phyloP scores from a whole-genome alignment of 2,797 vertebrate species.

The Periophthalmus magnuspinnatus region DNA sequence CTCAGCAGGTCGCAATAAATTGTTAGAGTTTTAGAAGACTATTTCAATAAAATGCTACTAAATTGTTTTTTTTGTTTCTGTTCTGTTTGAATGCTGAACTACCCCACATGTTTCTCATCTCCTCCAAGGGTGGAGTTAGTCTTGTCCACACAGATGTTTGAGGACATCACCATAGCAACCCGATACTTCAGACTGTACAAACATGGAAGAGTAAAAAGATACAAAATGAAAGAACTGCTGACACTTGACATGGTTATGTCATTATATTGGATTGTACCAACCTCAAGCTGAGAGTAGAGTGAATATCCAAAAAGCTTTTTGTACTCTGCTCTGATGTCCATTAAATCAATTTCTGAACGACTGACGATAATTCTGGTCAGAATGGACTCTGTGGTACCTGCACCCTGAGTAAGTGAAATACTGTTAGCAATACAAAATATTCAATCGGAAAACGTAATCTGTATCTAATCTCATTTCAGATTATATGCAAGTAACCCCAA shows the following conservation, averaged over 20 bases:
- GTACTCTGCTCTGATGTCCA: constrained; percentile 86
- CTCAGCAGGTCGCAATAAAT: constrained; percentile 8
- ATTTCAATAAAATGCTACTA: not conserved
- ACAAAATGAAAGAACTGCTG: not conserved
- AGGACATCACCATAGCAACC: constrained; percentile 60
- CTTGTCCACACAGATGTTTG: constrained; percentile 72
- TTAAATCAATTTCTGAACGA: constrained; percentile 85
- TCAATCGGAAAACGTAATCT: too few species aligned
- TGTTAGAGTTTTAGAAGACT: not conserved
- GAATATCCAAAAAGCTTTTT: constrained; percentile 83
- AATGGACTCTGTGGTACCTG: constrained; percentile 82
- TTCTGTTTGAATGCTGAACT: constrained; percentile 2
- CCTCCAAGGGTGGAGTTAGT: constrained; percentile 36
- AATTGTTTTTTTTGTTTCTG: constrained; percentile 8
- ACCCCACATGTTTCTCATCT: constrained; percentile 27
- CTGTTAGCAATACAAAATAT: not conserved
- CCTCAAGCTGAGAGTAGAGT: constrained; percentile 79
- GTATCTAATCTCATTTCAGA: too few species aligned
- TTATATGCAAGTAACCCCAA: too few species aligned
- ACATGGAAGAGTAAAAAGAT: not conserved
- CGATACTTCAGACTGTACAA: constrained; percentile 72
- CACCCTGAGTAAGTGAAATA: constrained; percentile 70
- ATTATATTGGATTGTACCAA: constrained; percentile 43
- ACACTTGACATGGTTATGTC: not conserved
- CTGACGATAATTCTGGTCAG: constrained; percentile 84